Percentiles rank a stretch among this genome's conserved stretches.
Conservation (phyloP, 2,888 invertebrate genomes). For the Dolichopus griseipennis region DNA sequence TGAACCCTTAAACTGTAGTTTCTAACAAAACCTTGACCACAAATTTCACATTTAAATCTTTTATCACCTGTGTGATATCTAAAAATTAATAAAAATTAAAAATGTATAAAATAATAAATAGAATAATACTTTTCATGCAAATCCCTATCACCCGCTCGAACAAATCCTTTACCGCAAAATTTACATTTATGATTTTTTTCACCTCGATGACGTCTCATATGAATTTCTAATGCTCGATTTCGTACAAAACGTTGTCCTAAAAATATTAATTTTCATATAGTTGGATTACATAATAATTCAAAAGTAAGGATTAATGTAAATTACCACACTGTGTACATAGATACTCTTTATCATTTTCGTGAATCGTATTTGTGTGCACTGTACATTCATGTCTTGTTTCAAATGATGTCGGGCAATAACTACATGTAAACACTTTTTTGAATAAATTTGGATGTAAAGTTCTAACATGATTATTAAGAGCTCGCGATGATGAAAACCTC, state of each 20-base stretch:
- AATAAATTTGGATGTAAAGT: not conserved
- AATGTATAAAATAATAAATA: no score
- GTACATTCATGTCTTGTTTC: not conserved
- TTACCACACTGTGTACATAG: not conserved
- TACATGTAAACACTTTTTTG: not conserved
- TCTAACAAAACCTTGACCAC: not conserved
- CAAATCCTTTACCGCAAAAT: not conserved
- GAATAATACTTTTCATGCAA: conserved; percentile 1
- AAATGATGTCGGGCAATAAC: not conserved
- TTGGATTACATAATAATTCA: no score
- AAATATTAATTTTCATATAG: not conserved
- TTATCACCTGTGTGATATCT: conserved; percentile 1
- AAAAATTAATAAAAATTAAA: not conserved
- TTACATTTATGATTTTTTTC: conserved; percentile 5
- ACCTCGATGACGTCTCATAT: not conserved
- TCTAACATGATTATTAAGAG: not conserved
- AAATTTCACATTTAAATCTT: conserved; percentile 4
- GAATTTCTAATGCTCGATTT: not conserved
- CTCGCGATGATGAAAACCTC: not conserved
- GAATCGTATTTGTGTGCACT: not conserved
- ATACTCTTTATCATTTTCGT: not conserved
- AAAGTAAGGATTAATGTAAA: not conserved
- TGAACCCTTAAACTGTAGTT: conserved; percentile 41
- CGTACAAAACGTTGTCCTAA: not conserved
- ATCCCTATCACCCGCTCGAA: not conserved